phyloP scores from a whole-genome alignment of 37 sponge, comb jelly and placozoan genomes.

The Amphimedon queenslandica region DNA sequence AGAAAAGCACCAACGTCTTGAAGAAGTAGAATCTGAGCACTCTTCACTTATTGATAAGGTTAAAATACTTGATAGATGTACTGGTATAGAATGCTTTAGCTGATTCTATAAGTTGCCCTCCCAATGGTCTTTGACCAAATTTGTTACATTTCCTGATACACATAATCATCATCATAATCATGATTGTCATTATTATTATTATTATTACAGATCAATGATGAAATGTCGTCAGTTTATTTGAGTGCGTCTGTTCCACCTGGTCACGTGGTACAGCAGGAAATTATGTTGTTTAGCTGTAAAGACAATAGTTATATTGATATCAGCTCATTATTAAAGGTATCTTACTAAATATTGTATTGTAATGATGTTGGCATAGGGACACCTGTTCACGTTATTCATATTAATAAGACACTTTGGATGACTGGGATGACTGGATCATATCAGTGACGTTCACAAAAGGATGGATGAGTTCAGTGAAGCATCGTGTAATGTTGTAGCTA shows the following conservation, averaged over 20 bases:
- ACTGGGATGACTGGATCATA: not conserved
- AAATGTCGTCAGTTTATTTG: not conserved
- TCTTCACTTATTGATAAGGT: not conserved
- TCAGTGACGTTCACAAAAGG: not conserved
- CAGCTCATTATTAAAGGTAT: not conserved
- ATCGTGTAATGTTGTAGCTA: not conserved
- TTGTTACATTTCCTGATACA: no score
- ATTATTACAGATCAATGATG: not conserved
- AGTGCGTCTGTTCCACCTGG: not conserved
- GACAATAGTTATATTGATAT: not conserved
- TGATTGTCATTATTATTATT: not conserved
- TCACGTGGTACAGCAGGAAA: not conserved
- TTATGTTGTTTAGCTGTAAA: not conserved
- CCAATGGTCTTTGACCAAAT: no score
- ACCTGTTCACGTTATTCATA: not conserved
- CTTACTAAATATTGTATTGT: not conserved
- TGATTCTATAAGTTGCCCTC: no score
- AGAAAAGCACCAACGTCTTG: not conserved
- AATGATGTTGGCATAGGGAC: not conserved
- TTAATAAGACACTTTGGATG: not conserved
- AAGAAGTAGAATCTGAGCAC: not conserved
- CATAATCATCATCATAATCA: not conserved
- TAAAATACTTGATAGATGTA: no score
- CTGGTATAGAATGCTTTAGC: no score
- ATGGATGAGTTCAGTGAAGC: not conserved